Evolutionary conservation across 2,797 vertebrate genomes (phyloP), one percentile per base, ranked within the genome.

Genomic region (Pitangus sulphuratus): DNA sequence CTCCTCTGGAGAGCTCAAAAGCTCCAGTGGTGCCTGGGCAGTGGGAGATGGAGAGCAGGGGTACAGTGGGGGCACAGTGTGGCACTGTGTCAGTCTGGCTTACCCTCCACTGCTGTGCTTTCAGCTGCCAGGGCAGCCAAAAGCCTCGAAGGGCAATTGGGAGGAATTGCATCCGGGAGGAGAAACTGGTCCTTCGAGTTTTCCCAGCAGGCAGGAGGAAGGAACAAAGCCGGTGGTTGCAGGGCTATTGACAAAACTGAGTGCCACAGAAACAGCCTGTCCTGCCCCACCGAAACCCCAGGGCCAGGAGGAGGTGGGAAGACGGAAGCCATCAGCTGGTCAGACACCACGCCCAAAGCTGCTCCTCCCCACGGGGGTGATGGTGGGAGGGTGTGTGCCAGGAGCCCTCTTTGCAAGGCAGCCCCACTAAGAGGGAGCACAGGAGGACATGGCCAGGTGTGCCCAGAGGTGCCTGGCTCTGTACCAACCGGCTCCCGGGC

Each of bases 141-240:
- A 10, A 82, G 12, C 53, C 0, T 5, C 11, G 0, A 33, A 85
- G 66, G 25, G 37, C 20, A 4, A 37, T 0, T 11, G 8, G 25
- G 22, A 94, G 51, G 53, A 81, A 90, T 50, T 4, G 0, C 10
- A 89, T 78, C 89, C 8, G 0, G 28, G 21, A 93, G 37, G 51
- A 58, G 58, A 76, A 95, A 96, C 94, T 90, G 89, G 94, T 93
- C 64, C 64, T 89, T 92, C 91, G 6, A 54, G 96, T 95, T 97
- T 79, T 53, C 57, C 40, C 42, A 22, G 88, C 64, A n/a, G 69
- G 56, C 2, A 4, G 40, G 81, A 24, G 48, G 80, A 35, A 81
- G 70, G 48, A 56, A 64, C 26, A 4, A 18, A 91, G 81, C 8
- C 2, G 0, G 57, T 28, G 71, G 28, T 42, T 84, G 45, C 58